Conservation (phyloP, 2,113 vertebrate species). For the Elaphurus davidianus region DNA sequence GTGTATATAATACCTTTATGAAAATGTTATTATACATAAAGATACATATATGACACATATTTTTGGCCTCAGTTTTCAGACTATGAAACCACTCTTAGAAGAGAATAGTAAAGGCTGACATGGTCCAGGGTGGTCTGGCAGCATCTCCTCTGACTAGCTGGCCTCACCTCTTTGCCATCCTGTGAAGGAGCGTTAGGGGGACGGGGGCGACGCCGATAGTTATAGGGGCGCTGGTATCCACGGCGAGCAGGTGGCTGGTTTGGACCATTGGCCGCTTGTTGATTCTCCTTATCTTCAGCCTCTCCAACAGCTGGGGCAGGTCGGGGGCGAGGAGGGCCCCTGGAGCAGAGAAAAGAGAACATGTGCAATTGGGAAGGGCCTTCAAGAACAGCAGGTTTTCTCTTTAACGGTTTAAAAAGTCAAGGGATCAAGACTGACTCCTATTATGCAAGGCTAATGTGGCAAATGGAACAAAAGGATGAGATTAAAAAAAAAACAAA, state of each 20-base stretch:
- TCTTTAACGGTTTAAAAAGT: neutral
- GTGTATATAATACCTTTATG: neutral
- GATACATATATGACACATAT: neutral
- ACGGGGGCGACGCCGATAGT: conserved; percentile 82
- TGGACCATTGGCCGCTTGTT: conserved; percentile 74
- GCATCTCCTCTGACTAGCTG: neutral
- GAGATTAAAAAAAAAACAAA: neutral
- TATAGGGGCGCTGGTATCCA: conserved; percentile 82
- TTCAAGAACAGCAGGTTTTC: neutral
- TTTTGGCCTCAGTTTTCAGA: neutral
- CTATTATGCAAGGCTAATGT: neutral
- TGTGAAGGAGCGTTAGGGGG: conserved; percentile 80
- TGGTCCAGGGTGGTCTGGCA: fast-evolving
- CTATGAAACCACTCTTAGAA: neutral
- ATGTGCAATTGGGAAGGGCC: fast-evolving
- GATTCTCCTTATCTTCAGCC: conserved; percentile 84
- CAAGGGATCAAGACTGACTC: neutral
- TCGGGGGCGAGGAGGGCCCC: conserved; percentile 80
- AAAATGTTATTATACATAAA: neutral
- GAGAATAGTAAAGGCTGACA: too few species aligned
- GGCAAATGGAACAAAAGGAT: neutral
- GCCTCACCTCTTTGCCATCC: conserved; percentile 80
- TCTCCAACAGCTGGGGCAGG: conserved; percentile 75
- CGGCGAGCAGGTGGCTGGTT: conserved; percentile 82
- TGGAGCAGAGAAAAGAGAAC: neutral